These are phyloP conservation scores for Melanostigma gelatinosum DNA, from an alignment of 2,113 vertebrate genomes.

Conservation along the genomic window DNA sequence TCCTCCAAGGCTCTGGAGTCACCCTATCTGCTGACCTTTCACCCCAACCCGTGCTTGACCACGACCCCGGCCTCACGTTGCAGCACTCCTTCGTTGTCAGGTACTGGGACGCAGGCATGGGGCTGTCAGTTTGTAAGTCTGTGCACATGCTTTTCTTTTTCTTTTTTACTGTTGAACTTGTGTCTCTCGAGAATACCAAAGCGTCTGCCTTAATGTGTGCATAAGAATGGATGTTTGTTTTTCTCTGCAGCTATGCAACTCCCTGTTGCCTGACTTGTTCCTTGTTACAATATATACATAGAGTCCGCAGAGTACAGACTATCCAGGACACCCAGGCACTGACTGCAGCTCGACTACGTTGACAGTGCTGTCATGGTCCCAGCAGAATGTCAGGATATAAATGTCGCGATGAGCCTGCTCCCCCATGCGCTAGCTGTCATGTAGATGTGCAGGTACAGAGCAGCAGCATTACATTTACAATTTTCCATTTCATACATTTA, in stretches of 20 bases:
- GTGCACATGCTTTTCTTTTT: slow-evolving; percentile 10
- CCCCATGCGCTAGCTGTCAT: slow-evolving; percentile 50
- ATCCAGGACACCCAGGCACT: slow-evolving; percentile 43
- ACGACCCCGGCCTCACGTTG: background rate
- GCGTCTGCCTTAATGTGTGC: slow-evolving; percentile 20
- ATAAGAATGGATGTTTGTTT: slow-evolving; percentile 45
- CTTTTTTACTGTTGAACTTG: slow-evolving; percentile 1
- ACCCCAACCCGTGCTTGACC: slow-evolving; percentile 13
- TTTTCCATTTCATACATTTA: slow-evolving; percentile 52
- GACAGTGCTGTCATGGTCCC: slow-evolving; percentile 48
- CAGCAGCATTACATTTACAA: slow-evolving; percentile 33
- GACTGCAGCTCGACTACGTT: slow-evolving; percentile 54
- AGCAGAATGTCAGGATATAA: slow-evolving; percentile 43
- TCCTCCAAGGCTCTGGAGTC: slow-evolving; percentile 86
- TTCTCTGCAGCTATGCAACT: slow-evolving; percentile 23
- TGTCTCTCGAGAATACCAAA: slow-evolving; percentile 38
- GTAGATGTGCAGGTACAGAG: slow-evolving; percentile 52
- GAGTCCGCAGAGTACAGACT: slow-evolving; percentile 35
- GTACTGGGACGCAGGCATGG: slow-evolving; percentile 52
- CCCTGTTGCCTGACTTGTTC: slow-evolving; percentile 21
- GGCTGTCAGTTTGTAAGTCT: slow-evolving; percentile 19
- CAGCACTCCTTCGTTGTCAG: slow-evolving; percentile 78
- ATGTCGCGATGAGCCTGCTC: slow-evolving; percentile 50
- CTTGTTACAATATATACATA: slow-evolving; percentile 26
- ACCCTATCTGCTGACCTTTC: slow-evolving; percentile 70